These are phyloP conservation scores for Halesus radiatus DNA, from an alignment of 1,140 invertebrate species.

Conservation along the genomic window DNA sequence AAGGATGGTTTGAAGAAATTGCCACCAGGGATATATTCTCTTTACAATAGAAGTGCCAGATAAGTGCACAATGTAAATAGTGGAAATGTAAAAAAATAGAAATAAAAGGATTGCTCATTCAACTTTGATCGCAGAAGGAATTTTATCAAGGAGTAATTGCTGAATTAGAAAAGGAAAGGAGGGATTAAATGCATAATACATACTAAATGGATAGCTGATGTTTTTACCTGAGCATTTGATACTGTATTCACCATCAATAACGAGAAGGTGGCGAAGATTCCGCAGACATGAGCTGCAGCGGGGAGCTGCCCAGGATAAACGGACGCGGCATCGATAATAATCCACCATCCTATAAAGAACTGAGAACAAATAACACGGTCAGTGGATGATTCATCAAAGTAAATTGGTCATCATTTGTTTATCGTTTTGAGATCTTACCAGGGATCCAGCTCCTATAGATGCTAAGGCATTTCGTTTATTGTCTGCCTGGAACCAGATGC, in stretches of 20 bases:
- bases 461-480: conserved; percentile 82
- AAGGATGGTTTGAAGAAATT: too few relatives aligned
- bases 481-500: conserved; percentile 68
- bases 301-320: conserved; percentile 75
- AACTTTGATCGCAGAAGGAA: too few relatives aligned
- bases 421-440: conserved; percentile 74
- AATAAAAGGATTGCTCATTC: too few relatives aligned
- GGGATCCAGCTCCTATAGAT: conserved; percentile 84
- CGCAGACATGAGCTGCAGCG: conserved; percentile 89
- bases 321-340: conserved; percentile 94
- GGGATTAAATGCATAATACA: too few relatives aligned
- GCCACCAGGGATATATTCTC: too few relatives aligned
- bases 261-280: conserved; percentile 93
- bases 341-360: conserved; percentile 98
- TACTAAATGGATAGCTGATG: too few relatives aligned
- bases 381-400: conserved; percentile 62
- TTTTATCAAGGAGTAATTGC: too few relatives aligned
- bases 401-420: conserved; percentile 1
- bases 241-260: conserved; percentile 98
- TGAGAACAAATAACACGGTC: conserved; percentile 65
- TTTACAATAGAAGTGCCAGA: too few relatives aligned
- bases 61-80: too few relatives aligned
- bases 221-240: conserved; percentile 89
- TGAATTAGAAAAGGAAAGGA: too few relatives aligned
- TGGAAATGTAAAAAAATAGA: too few relatives aligned